Percentiles rank a stretch among this genome's conserved stretches.
Evolutionary conservation across 2,888 invertebrate species (phyloP).

Genomic region (Antitype chi): DNA sequence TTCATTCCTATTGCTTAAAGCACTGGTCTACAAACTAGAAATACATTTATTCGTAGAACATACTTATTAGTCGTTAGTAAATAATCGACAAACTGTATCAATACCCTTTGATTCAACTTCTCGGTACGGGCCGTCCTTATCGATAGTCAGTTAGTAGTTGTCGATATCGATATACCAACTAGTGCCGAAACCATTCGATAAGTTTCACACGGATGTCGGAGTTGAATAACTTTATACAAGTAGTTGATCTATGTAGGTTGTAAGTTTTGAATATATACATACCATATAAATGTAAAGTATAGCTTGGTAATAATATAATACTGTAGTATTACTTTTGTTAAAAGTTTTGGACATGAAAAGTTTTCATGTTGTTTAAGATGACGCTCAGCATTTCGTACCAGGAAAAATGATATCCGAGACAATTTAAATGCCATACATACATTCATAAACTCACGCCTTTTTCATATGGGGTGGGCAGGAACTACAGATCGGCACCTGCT

Average conservation of each 20-base stretch:
- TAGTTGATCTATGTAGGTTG: conserved; percentile 23
- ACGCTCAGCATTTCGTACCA: neutral
- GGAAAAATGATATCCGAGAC: neutral
- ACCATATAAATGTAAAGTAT: neutral
- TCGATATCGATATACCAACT: conserved; percentile 34
- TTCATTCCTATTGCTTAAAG: conserved; percentile 18
- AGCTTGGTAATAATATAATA: neutral
- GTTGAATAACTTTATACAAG: conserved; percentile 44
- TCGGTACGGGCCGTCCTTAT: conserved; percentile 21
- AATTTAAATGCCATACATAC: neutral
- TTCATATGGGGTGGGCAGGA: too few species aligned
- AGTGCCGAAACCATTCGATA: conserved; percentile 35
- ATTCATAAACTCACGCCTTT: too few species aligned
- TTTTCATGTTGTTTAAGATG: neutral
- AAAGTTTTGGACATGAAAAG: conserved; percentile 9
- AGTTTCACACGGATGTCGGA: conserved; percentile 38
- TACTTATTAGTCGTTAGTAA: conserved; percentile 22
- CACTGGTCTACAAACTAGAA: conserved; percentile 3
- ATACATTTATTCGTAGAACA: conserved; percentile 31
- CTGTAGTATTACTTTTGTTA: neutral
- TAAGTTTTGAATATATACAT: conserved; percentile 6
- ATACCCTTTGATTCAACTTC: conserved; percentile 53
- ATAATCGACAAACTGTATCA: conserved; percentile 37
- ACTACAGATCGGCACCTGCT: too few species aligned
- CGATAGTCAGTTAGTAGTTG: conserved; percentile 34